Evolutionary conservation across 2,888 invertebrate species (phyloP).

Genomic region (Dicyrtomina minuta): DNA sequence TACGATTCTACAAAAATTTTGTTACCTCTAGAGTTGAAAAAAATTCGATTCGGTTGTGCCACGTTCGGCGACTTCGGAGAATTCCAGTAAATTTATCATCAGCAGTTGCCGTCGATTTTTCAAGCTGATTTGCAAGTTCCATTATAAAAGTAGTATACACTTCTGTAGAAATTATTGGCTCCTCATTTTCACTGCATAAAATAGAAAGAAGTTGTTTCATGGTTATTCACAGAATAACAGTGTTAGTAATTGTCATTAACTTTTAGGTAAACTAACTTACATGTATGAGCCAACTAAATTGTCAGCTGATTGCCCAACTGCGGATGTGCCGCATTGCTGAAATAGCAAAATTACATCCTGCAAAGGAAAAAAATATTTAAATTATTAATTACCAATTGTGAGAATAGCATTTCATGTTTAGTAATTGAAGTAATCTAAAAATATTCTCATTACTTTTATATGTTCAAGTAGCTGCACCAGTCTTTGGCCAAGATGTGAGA

Average conservation of each 20-base stretch:
- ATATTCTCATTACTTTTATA: conserved; percentile 36
- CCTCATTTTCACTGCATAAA: conserved; percentile 50
- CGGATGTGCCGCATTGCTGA: conserved; percentile 52
- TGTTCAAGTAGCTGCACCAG: conserved; percentile 49
- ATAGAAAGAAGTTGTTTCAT: no score
- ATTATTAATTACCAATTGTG: no score
- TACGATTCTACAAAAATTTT: conserved; percentile 1
- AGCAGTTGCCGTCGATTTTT: conserved; percentile 51
- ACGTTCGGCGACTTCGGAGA: conserved; percentile 48
- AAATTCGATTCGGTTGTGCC: conserved; percentile 45
- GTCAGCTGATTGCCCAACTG: conserved; percentile 38
- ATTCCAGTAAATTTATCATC: conserved; percentile 52
- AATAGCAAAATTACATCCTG: conserved; percentile 50
- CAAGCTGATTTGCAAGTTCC: conserved; percentile 49
- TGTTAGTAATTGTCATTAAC: no score
- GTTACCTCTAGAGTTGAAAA: conserved; percentile 45
- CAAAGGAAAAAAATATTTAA: background rate
- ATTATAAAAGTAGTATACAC: conserved; percentile 44
- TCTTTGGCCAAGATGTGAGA: conserved; percentile 48
- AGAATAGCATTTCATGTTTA: background rate
- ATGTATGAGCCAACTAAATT: conserved; percentile 34
- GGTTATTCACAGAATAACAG: no score
- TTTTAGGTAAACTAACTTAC: conserved; percentile 41
- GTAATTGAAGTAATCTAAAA: no score
- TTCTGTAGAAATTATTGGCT: conserved; percentile 48